A percentile compares a stretch with the other conserved stretches of the same genome.
Evolutionary conservation across 2,888 invertebrate species (phyloP).

Genomic region (Megamerina dolium): DNA sequence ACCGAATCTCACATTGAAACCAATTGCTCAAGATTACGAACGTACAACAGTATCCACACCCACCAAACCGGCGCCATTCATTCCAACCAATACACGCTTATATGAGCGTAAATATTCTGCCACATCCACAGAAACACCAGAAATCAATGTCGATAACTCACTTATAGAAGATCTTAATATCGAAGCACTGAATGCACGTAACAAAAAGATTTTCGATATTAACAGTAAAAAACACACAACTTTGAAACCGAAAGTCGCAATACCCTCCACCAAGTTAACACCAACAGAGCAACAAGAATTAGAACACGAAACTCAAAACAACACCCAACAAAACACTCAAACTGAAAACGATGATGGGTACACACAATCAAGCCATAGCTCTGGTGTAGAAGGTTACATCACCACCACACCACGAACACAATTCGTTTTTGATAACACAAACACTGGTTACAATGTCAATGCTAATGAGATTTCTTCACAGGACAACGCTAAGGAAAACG

Average conservation of each 20-base stretch:
- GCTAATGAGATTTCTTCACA: conserved; percentile 44
- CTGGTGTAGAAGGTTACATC: conserved; percentile 29
- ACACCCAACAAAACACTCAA: conserved; percentile 22
- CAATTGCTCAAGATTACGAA: conserved; percentile 37
- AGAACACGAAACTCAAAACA: conserved; percentile 22
- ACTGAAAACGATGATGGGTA: conserved; percentile 22
- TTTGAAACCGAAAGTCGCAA: conserved; percentile 34
- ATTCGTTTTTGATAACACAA: conserved; percentile 22
- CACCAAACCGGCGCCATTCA: conserved; percentile 41
- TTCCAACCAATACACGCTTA: conserved; percentile 40
- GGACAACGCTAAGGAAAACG: conserved; percentile 23
- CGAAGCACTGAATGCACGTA: conserved; percentile 52
- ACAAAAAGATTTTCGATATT: conserved; percentile 53
- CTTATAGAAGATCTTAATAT: conserved; percentile 49
- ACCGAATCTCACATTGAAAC: conserved; percentile 38
- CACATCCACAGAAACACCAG: conserved; percentile 31
- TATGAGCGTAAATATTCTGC: conserved; percentile 45
- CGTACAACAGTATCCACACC: conserved; percentile 33
- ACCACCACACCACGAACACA: conserved; percentile 36
- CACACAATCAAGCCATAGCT: conserved; percentile 12
- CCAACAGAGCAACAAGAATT: conserved; percentile 18
- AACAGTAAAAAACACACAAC: conserved; percentile 49
- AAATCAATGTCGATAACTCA: conserved; percentile 34
- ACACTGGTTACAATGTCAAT: conserved; percentile 27
- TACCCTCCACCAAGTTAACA: conserved; percentile 11